Evolutionary conservation across 2,797 vertebrate genomes (phyloP).

Genomic region (Heliangelus exortis): DNA sequence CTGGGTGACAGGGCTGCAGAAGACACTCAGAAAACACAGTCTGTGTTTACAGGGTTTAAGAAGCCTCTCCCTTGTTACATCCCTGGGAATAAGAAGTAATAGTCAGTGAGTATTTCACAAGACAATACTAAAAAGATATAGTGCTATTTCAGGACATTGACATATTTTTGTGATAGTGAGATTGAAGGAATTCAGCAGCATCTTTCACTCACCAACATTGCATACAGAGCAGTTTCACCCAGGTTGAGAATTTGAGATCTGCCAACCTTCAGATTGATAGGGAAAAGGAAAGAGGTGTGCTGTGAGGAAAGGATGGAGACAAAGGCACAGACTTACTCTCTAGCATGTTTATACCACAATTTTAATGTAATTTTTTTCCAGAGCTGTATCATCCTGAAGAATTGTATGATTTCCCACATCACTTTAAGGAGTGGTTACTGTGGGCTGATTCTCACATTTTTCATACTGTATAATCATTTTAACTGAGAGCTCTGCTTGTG

Average conservation of each 20-base stretch:
- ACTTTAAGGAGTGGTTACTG: background rate
- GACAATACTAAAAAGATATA: background rate
- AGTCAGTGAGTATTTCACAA: background rate
- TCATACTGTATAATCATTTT: background rate
- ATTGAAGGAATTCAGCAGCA: background rate
- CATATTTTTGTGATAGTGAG: background rate
- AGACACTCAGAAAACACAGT: background rate
- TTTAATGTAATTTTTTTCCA: background rate
- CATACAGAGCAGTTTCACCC: background rate
- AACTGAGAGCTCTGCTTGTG: background rate
- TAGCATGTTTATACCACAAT: background rate
- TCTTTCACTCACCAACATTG: background rate
- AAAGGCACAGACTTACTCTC: background rate
- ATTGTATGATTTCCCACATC: background rate
- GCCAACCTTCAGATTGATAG: background rate
- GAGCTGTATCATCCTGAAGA: background rate
- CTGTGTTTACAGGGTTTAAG: background rate
- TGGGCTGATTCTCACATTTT: background rate
- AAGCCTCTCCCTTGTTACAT: background rate
- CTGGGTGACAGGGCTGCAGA: background rate
- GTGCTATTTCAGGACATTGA: background rate
- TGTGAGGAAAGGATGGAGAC: background rate
- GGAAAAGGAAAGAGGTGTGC: background rate
- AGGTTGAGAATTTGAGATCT: background rate
- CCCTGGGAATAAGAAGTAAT: background rate